Evolutionary conservation across 2,113 vertebrate species (phyloP).

Genomic region (Prolemur simus): DNA sequence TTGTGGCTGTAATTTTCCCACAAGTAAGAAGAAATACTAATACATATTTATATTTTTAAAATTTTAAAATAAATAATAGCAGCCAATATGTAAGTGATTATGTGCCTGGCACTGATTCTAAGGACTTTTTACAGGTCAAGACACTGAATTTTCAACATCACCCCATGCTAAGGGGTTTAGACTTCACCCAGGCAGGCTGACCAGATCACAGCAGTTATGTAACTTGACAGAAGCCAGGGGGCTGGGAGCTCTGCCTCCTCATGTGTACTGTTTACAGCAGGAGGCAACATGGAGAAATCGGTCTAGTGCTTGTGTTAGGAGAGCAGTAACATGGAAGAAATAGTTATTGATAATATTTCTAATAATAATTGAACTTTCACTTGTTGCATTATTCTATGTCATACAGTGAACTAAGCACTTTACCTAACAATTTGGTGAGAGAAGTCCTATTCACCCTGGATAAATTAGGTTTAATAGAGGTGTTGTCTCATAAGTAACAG

Average conservation of each 20-base stretch:
- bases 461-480: background rate
- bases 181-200: background rate
- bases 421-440: background rate
- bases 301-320: background rate
- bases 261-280: background rate
- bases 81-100: background rate
- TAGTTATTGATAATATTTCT: background rate
- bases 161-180: background rate
- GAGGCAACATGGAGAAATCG: background rate
- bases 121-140: background rate
- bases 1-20: background rate
- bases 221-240: background rate
- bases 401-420: background rate
- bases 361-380: conserved; percentile 3
- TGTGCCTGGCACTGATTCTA: background rate
- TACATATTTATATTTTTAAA: background rate
- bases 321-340: background rate
- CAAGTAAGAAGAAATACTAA: background rate
- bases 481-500: background rate
- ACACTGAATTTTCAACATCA: background rate
- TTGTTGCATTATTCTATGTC: background rate
- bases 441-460: background rate
- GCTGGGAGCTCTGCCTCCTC: background rate
- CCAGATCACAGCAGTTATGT: background rate
- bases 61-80: background rate